Evolutionary conservation across 2,888 invertebrate genomes (phyloP), one percentile per base, ranked within the genome.

Genomic region (Yponomeuta plumbellus): DNA sequence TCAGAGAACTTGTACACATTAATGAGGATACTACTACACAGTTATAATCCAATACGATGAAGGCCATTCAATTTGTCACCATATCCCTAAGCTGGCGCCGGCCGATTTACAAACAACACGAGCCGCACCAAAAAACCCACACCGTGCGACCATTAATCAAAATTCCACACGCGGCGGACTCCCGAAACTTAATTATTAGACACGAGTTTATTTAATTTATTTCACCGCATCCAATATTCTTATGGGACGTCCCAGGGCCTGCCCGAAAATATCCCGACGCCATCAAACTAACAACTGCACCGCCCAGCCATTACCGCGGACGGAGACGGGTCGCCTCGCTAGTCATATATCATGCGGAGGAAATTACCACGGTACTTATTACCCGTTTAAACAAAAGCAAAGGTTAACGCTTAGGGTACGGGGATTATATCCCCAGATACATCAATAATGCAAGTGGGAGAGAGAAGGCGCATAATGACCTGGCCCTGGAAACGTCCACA

Each of bases 131-230:
- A 64, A 67, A 64, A 65, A 21, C 62, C 62, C 64, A 69, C 67
- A 71, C 69, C 72, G 71, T 70, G 69, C 67, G 71, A 71, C 76
- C 73, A 81, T 83, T 80, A 80, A 81, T 82, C 80, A 81, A 74
- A 75, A 72, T 73, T 76, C 75, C 78, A 75, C 72, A 52, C 44
- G 44, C 44, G 44, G 44, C 40, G 61, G 73, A 73, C 74, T 74
- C 69, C 76, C 75, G 70, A 76, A 52, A 76, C 76, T 79, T 83
- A 83, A 82, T 84, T 80, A 82, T 81, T 82, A 80, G 80, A 81
- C 77, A 75, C 74, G 72, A 76, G 73, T 78, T 81, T 81, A 79
- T 81, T 82, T 82, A 81, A 80, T 82, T 81, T 80, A 81, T 82
- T 81, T 79, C 75, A 74, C 74, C 76, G 75, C 69, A 67, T 67